phyloP scores from a whole-genome alignment of 1,140 invertebrate genomes.

The Tetramorium parvispinum region DNA sequence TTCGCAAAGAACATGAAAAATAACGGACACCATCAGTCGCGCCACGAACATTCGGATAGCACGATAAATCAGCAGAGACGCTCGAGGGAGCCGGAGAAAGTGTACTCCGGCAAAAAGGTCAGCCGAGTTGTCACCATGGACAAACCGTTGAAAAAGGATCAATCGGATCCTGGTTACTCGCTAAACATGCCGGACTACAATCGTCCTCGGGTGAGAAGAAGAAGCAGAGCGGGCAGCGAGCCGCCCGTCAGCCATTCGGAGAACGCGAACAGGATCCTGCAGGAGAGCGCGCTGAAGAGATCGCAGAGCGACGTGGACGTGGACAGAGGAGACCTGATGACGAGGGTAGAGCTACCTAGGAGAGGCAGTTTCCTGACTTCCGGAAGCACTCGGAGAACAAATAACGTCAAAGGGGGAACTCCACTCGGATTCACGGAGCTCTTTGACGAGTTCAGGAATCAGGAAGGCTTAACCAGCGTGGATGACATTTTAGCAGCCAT shows the following conservation, averaged over 20 bases:
- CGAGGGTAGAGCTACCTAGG: conserved; percentile 93
- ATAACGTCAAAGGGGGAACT: conserved; percentile 87
- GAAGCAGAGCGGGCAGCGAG: conserved; percentile 83
- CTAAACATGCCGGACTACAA: conserved; percentile 51
- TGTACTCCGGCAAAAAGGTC: conserved; percentile 48
- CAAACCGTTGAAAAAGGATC: conserved; percentile 65
- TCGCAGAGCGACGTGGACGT: conserved; percentile 86
- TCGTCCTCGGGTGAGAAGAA: conserved; percentile 70
- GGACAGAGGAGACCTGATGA: conserved; percentile 91
- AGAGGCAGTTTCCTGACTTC: conserved; percentile 93
- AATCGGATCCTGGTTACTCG: conserved; percentile 28
- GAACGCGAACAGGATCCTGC: conserved; percentile 78
- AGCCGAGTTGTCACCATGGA: conserved; percentile 75
- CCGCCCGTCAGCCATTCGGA: conserved; percentile 82
- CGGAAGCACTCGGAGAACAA: conserved; percentile 83
- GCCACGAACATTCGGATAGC: conserved; percentile 16
- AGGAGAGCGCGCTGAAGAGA: conserved; percentile 86
- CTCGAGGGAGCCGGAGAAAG: conserved; percentile 58
- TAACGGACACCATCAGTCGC: conserved; percentile 14
- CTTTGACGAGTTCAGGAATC: conserved; percentile 93
- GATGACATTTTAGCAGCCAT: conserved; percentile 95
- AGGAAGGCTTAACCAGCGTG: conserved; percentile 94
- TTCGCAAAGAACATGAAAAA: conserved; percentile 62
- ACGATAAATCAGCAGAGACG: conserved; percentile 54
- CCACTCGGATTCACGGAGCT: conserved; percentile 93